Base-by-base conservation (phyloP, 2,888 invertebrate species). In the Trachelus stipa region DNA sequence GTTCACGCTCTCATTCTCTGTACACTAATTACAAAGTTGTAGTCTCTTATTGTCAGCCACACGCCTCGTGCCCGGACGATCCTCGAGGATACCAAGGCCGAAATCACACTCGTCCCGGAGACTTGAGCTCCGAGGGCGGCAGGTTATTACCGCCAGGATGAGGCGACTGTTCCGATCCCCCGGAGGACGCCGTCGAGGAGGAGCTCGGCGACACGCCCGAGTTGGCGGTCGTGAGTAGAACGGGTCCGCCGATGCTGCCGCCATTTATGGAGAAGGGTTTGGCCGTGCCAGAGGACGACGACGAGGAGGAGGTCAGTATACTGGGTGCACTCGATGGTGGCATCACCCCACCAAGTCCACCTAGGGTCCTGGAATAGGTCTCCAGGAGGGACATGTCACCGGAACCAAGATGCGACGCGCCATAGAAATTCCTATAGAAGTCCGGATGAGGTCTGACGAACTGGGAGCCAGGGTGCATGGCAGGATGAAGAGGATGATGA, bases 341-440 rank as follows among this genome's bases (percentile, higher is more conserved):
- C 85, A 91, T 90, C 0, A 90, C 90, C 1, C 90, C 90, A 88
- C 93, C 87, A 89, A 90, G 84, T 89, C 93, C 94, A 69, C 94
- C 94, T 80, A 95, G 92, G 31, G 93, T 93, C 87, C 96, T 94
- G 88, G 96, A 96, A 91, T 96, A 96, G 85, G 93, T 93, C 86
- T 96, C 95, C 79, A 96, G 92, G n/a, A 96, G 92, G 12, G 95
- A 94, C 86, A 95, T 94, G 85, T 95, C 95, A 92, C 90, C 88
- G 92, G 92, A 87, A 34, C 90, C 90, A 30, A 93, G 91, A 78
- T 95, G 95, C 9, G 95, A 95, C 15, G 94, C 93, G 1, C 93
- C 94, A 91, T 96, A 97, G 84, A 97, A 93, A 83, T 96, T 96
- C 77, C 97, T 93, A 90, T 97, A 97, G 86, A 97, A 93, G 87